Evolutionary conservation across 1,140 invertebrate species (phyloP).

Genomic region (Bombus affinis): DNA sequence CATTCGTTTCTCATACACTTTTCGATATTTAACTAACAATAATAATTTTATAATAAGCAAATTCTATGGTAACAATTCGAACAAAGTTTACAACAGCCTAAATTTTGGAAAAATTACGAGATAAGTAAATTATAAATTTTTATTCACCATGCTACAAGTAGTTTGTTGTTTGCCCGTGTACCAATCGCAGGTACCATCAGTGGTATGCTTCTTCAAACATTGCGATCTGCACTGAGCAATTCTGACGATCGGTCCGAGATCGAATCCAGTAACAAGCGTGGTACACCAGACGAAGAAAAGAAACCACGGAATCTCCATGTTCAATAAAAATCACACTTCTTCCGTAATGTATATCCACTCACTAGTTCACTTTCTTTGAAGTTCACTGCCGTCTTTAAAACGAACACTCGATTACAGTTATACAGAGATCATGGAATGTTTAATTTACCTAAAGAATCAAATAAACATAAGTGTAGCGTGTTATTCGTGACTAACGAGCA

Average conservation of each 20-base stretch:
- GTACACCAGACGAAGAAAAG: constrained; percentile 60
- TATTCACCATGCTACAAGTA: constrained; percentile 75
- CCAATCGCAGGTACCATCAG: constrained; percentile 76
- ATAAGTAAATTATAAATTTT: background rate
- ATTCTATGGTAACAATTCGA: background rate
- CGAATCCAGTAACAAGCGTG: constrained; percentile 66
- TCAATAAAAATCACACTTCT: constrained; percentile 43
- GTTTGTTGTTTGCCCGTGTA: constrained; percentile 71
- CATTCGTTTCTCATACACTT: background rate
- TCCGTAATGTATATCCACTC: background rate
- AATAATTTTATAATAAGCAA: background rate
- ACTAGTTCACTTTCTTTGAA: constrained; percentile 16
- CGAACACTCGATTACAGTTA: background rate
- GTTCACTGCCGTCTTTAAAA: background rate
- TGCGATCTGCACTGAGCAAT: constrained; percentile 79
- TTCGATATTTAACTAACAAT: background rate
- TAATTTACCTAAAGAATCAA: background rate
- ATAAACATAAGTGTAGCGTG: background rate
- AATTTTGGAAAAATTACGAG: background rate
- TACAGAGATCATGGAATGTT: background rate
- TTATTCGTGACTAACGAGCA: background rate
- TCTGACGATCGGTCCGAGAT: constrained; percentile 76
- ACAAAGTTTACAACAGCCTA: background rate
- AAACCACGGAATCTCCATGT: constrained; percentile 57
- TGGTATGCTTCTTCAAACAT: constrained; percentile 74